These are phyloP conservation scores for Dicrostonyx torquatus DNA, from an alignment of 2,797 vertebrate species.

Conservation along the genomic window DNA sequence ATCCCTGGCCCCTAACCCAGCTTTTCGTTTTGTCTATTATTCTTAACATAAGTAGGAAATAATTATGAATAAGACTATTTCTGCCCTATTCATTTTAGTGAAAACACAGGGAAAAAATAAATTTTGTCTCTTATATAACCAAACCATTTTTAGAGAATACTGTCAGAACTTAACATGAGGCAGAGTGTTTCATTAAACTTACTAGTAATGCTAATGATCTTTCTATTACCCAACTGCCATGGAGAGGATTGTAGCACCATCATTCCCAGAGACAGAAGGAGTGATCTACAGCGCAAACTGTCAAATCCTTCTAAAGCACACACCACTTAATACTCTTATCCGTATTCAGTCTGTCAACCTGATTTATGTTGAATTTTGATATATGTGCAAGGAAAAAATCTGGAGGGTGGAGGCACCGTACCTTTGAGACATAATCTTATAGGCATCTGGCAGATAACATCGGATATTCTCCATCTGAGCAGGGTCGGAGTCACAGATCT, in stretches of 20 bases:
- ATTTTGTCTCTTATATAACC: background rate
- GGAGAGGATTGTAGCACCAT: background rate
- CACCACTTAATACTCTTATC: background rate
- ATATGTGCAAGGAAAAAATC: background rate
- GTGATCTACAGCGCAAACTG: background rate
- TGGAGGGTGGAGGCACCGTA: conserved; percentile 78
- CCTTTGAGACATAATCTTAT: conserved; percentile 99
- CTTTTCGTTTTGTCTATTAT: background rate
- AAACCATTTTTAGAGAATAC: background rate
- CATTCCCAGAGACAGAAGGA: background rate
- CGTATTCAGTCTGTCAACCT: background rate
- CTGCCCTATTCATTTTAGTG: background rate
- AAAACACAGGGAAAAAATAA: conserved; percentile 29
- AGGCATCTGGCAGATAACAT: conserved; percentile 98
- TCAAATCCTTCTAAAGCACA: background rate
- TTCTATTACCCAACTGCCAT: background rate
- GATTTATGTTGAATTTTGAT: background rate
- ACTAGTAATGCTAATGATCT: background rate
- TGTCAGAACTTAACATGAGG: background rate
- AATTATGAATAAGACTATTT: background rate
- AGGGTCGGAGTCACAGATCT: conserved; percentile 99
- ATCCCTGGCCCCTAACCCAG: background rate
- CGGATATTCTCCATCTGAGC: conserved; percentile 99
- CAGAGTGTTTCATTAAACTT: background rate
- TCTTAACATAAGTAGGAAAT: background rate